These are phyloP conservation scores for Thelaira solivaga DNA, from an alignment of 2,888 invertebrate species.

Conservation along the genomic window DNA sequence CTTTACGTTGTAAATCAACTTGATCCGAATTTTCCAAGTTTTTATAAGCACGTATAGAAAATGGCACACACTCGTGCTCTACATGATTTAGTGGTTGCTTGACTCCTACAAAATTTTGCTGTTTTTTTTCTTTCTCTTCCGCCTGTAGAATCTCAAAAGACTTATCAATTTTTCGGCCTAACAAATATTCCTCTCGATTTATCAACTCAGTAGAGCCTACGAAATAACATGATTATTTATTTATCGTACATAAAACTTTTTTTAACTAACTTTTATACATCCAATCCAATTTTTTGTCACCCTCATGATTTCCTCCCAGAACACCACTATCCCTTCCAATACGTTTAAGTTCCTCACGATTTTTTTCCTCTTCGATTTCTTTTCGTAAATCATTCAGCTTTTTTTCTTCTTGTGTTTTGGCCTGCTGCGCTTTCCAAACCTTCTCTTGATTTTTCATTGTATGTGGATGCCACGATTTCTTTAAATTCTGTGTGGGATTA, in stretches of 20 bases:
- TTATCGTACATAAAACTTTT: not conserved
- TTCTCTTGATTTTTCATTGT: slow-evolving; percentile 87
- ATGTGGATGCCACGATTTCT: slow-evolving; percentile 89
- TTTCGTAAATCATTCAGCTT: slow-evolving; percentile 83
- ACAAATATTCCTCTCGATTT: slow-evolving; percentile 91
- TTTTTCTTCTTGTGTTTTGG: slow-evolving; percentile 83
- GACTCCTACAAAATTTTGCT: slow-evolving; percentile 70
- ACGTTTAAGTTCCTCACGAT: slow-evolving; percentile 82
- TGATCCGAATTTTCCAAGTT: slow-evolving; percentile 80
- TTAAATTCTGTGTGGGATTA: slow-evolving; percentile 80
- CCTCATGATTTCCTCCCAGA: slow-evolving; percentile 76
- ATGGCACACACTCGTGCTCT: slow-evolving; percentile 88
- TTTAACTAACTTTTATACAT: slow-evolving; percentile 85
- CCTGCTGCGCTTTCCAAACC: slow-evolving; percentile 88
- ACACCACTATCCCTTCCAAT: slow-evolving; percentile 80
- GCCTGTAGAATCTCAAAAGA: slow-evolving; percentile 83
- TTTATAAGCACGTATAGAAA: slow-evolving; percentile 80
- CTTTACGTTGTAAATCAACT: slow-evolving; percentile 91
- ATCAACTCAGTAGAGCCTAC: slow-evolving; percentile 68
- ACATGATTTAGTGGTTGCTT: slow-evolving; percentile 81
- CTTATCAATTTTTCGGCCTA: slow-evolving; percentile 87
- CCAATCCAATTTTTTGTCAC: slow-evolving; percentile 86
- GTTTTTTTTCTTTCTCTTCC: slow-evolving; percentile 78
- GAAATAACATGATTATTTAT: not conserved
- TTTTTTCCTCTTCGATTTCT: slow-evolving; percentile 83